Evolutionary conservation across 2,113 vertebrate genomes (phyloP), one percentile per base, ranked within the genome.

Genomic region (Neolamprologus devosi): DNA sequence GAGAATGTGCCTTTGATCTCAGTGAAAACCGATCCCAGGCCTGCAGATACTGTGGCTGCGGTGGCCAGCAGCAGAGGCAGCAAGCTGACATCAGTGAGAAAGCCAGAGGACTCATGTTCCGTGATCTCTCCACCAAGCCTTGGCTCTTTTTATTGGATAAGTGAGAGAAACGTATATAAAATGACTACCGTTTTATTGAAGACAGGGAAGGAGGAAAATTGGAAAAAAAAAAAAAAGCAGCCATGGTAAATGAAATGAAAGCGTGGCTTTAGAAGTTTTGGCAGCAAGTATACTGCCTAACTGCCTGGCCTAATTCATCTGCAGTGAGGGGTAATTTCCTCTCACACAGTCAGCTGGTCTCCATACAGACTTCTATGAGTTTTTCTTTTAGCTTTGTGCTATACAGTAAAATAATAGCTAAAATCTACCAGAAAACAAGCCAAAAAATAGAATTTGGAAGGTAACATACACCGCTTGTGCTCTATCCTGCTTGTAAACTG

Each of bases 11-110:
- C 96, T 97, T 96, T 97, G 96, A 97, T 97, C 94, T 96, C 8
- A 9, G 90, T 95, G 96, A 96, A 96, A 97, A 96, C 94, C 83
- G 95, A 96, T 96, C 96, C 93, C 94, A 96, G 95, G 95, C 95
- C 95, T 95, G 94, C 93, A 96, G 96, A 97, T 96, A 96, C 95
- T 94, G 94, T 93, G 94, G 94, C 92, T 92, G 93, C 85, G 89
- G 93, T 94, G 93, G 94, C 92, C 94, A 86, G 91, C 94, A 91
- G 92, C 89, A 80, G 82, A 89, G 90, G 86, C 90, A 90, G 92
- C 86, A 6, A 90, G 92, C 92, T 92, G 94, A 94, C 95, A 95
- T 93, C 94, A 96, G 92, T 90, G 91, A 91, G 91, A 91, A 84
- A 93, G 91, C 93, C 91, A 88, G 91, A 92, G 88, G 91, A 92